phyloP scores from a whole-genome alignment of 2,113 vertebrate species.

The Gasterosteus aculeatus region DNA sequence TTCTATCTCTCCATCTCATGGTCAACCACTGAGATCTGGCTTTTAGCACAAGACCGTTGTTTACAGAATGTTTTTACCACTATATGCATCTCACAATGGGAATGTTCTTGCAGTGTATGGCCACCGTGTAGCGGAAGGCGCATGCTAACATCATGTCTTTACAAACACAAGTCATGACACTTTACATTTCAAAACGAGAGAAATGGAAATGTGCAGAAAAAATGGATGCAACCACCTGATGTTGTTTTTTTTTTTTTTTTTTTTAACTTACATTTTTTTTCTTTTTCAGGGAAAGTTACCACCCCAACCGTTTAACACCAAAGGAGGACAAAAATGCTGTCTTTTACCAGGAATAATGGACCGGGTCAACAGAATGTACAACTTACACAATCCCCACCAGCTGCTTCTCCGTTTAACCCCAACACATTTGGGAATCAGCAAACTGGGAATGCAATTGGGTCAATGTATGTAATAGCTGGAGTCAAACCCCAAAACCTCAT shows the following conservation, averaged over 20 bases:
- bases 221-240: not conserved
- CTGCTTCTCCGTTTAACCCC: not conserved
- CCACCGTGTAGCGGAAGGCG: not conserved
- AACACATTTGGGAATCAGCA: not conserved
- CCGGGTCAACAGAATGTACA: conserved; percentile 3
- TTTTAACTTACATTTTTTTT: not conserved
- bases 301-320: not conserved
- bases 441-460: conserved; percentile 9
- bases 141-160: not conserved
- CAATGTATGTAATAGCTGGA: not conserved
- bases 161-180: not conserved
- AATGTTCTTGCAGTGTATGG: not conserved
- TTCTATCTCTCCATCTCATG: no score
- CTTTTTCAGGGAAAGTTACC: conserved; percentile 51
- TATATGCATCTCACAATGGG: not conserved
- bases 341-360: conserved; percentile 5
- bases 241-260: not conserved
- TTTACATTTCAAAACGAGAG: not conserved
- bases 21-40: no score
- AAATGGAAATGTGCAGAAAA: not conserved
- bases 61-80: no score
- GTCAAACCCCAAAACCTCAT: not conserved
- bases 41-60: no score
- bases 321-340: conserved; percentile 43
- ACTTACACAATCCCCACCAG: conserved; percentile 2